Evolutionary conservation across 2,113 vertebrate species (phyloP).

Genomic region (Chionomys nivalis): DNA sequence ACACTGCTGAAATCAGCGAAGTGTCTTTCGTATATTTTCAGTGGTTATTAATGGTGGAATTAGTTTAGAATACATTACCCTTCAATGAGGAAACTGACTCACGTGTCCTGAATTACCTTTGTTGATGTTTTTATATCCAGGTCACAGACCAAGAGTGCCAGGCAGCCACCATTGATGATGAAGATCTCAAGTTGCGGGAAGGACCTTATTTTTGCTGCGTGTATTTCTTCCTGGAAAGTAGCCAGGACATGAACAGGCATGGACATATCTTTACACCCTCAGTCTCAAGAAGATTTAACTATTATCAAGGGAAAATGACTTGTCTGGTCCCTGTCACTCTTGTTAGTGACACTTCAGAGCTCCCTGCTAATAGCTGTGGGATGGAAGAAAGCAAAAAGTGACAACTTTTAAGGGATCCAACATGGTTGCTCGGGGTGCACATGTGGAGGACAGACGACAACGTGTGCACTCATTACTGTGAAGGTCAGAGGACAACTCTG

Average conservation of each 20-base stretch:
- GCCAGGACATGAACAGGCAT: not conserved
- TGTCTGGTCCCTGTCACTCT: not conserved
- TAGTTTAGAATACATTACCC: slow-evolving; percentile 89
- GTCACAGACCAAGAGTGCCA: slow-evolving; percentile 31
- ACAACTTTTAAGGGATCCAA: not conserved
- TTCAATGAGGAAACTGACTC: slow-evolving; percentile 87
- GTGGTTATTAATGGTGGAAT: slow-evolving; percentile 87
- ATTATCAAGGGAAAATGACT: rapidly evolving
- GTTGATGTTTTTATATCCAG: slow-evolving; percentile 43
- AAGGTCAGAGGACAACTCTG: no score
- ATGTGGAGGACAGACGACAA: not conserved
- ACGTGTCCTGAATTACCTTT: slow-evolving; percentile 73
- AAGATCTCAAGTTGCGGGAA: rapidly evolving
- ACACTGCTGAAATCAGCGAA: slow-evolving; percentile 71
- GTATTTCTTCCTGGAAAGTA: not conserved
- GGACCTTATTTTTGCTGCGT: rapidly evolving
- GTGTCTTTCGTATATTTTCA: slow-evolving; percentile 87
- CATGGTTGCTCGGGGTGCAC: not conserved
- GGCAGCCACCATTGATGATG: rapidly evolving
- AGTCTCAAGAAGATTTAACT: not conserved
- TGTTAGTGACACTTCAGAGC: not conserved
- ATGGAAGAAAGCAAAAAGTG: not conserved
- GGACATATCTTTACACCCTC: no score
- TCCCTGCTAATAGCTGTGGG: not conserved
- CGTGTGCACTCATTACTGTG: no score